These are phyloP conservation scores for Caradrina clavipalpis DNA, from an alignment of 2,888 invertebrate species.

Conservation along the genomic window DNA sequence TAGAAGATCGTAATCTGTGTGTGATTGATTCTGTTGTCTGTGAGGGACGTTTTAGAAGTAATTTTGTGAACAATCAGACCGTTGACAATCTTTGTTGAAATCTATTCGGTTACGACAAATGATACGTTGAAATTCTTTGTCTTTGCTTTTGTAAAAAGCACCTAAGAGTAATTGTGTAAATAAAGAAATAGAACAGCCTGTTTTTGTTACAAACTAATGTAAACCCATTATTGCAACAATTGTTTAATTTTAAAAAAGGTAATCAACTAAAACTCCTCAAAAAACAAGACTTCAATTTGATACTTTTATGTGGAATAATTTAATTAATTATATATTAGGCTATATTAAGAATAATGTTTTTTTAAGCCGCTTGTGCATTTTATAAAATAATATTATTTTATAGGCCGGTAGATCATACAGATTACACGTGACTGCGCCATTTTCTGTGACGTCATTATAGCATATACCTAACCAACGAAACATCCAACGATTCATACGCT, in stretches of 20 bases:
- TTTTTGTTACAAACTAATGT: neutral
- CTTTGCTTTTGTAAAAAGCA: neutral
- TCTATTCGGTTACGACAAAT: constrained; percentile 43
- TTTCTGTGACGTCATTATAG: too few relatives aligned
- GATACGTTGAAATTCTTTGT: constrained; percentile 13
- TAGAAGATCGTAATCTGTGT: constrained; percentile 57
- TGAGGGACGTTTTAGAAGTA: constrained; percentile 58
- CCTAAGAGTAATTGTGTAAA: neutral
- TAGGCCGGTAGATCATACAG: too few relatives aligned
- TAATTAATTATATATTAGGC: too few relatives aligned
- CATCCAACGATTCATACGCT: too few relatives aligned
- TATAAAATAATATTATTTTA: too few relatives aligned
- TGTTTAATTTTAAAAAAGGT: neutral
- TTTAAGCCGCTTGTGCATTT: too few relatives aligned
- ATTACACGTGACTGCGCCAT: too few relatives aligned
- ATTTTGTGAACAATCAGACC: constrained; percentile 62
- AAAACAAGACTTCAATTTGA: too few relatives aligned
- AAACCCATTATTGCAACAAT: neutral
- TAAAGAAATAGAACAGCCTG: neutral
- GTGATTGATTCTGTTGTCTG: constrained; percentile 64
- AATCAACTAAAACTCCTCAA: too few relatives aligned
- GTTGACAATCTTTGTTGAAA: constrained; percentile 54
- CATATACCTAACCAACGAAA: too few relatives aligned
- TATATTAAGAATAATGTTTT: too few relatives aligned
- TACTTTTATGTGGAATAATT: too few relatives aligned